phyloP scores from a whole-genome alignment of 1,140 invertebrate genomes.

The Aethina tumida region DNA sequence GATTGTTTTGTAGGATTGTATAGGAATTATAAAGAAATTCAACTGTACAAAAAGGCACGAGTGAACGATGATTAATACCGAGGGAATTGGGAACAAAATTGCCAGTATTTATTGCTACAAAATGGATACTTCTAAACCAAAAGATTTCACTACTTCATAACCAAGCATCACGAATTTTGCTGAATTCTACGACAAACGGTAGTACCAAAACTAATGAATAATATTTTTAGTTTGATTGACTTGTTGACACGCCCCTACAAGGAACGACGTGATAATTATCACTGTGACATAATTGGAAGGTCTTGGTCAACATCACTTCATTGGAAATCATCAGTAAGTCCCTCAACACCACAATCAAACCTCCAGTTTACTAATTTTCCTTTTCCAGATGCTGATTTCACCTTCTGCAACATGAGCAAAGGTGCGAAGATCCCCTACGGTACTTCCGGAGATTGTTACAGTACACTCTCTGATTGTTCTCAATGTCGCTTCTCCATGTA shows the following conservation, averaged over 20 bases:
- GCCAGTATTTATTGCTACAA: slow-evolving; percentile 72
- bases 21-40: slow-evolving; percentile 40
- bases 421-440: slow-evolving; percentile 57
- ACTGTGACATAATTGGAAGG: slow-evolving; percentile 46
- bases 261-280: slow-evolving; percentile 48
- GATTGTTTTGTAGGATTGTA: slow-evolving; percentile 18
- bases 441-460: slow-evolving; percentile 81
- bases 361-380: no score
- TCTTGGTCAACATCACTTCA: slow-evolving; percentile 46
- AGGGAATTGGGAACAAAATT: no score
- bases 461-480: slow-evolving; percentile 55
- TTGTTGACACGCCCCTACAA: slow-evolving; percentile 56
- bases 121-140: slow-evolving; percentile 55
- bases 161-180: slow-evolving; percentile 54
- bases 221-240: slow-evolving; percentile 47
- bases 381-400: slow-evolving; percentile 59
- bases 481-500: slow-evolving; percentile 77
- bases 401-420: slow-evolving; percentile 51
- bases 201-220: no score
- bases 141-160: slow-evolving; percentile 62
- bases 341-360: no score
- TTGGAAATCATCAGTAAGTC: slow-evolving; percentile 45
- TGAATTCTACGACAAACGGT: slow-evolving; percentile 62
- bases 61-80: slow-evolving; percentile 60
- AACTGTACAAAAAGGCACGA: slow-evolving; percentile 34